Percentiles rank a stretch among this genome's conserved stretches.
Conservation (phyloP, 2,113 vertebrate species). For the Nipponia nippon region DNA sequence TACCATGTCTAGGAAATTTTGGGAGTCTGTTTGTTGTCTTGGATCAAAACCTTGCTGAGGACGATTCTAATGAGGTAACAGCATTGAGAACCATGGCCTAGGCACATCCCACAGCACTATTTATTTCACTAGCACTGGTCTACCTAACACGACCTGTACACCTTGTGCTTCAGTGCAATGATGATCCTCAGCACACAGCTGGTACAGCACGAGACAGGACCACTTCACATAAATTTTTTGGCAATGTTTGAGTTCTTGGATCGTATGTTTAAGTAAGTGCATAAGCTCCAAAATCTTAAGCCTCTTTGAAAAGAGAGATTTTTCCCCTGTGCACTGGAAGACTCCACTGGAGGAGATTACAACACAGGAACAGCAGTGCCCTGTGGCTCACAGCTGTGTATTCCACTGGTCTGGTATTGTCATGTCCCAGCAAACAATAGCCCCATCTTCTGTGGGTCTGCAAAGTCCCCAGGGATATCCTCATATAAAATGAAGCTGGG, state of each 20-base stretch:
- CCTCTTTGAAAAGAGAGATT: background rate
- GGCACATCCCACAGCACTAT: background rate
- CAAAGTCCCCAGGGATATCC: background rate
- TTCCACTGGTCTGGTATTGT: background rate
- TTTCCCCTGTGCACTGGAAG: background rate
- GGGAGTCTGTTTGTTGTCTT: background rate
- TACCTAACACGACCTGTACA: fast-evolving
- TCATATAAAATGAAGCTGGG: background rate
- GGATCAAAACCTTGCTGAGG: background rate
- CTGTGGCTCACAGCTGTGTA: background rate
- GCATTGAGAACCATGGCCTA: fast-evolving
- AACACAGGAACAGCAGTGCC: background rate
- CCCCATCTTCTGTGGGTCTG: background rate
- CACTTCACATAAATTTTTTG: background rate
- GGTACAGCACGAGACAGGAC: background rate
- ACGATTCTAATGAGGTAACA: background rate
- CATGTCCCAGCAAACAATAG: background rate
- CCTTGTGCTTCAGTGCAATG: background rate
- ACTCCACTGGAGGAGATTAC: background rate
- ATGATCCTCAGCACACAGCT: background rate
- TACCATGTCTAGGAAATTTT: background rate
- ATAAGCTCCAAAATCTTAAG: background rate
- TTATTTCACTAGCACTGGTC: background rate
- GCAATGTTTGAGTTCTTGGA: background rate
- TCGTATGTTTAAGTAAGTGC: background rate